Base-by-base conservation (phyloP, 2,797 vertebrate genomes). In the Protonibea diacanthus region DNA sequence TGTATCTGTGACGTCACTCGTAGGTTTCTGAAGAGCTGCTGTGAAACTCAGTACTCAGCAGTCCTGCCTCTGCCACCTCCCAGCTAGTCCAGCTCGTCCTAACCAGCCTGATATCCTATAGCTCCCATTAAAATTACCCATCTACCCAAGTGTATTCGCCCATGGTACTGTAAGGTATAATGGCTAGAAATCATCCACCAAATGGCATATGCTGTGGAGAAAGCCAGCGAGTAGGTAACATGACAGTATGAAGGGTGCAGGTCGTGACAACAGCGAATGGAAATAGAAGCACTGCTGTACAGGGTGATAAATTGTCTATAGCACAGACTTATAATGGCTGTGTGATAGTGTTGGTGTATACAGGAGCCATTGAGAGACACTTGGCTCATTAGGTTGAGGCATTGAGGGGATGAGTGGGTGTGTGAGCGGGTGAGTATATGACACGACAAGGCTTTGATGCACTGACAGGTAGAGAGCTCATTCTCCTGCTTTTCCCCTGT, bases 301-400 rank as follows among this genome's bases (percentile, higher is more conserved):
- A 63, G 65, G 73, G 65, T 12, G 7, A 84, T 91, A 90, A 71
- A 68, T 59, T 78, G 84, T 33, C 85, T 69, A 33, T 64, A 83
- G 88, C 70, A 79, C 80, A 48, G 47, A 52, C 73, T 53, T 74
- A 42, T 87, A 90, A 91, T 89, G 74, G 77, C 82, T 86, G 81
- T 80, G 78, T 69, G 53, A 64, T 29, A 5, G 83, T 45, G 81
- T 66, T 29, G 84, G 23, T 67, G 23, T 80, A 25, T 73, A 82
- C 76, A 4, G 44, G 44, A 82, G 66, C 84, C 80, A 87, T 83
- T 62, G 86, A 90, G 83, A 88, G 81, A 83, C 88, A 83, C 90
- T 91, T 89, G 91, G 88, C 93, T 95, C 94, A 94, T 94, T 94
- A 93, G 86, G 88, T 85, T 86, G 85, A 93, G 80, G 85, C 72